These are phyloP conservation scores for Hirundichthys speculiger DNA, from an alignment of 2,113 vertebrate genomes.

Conservation along the genomic window DNA sequence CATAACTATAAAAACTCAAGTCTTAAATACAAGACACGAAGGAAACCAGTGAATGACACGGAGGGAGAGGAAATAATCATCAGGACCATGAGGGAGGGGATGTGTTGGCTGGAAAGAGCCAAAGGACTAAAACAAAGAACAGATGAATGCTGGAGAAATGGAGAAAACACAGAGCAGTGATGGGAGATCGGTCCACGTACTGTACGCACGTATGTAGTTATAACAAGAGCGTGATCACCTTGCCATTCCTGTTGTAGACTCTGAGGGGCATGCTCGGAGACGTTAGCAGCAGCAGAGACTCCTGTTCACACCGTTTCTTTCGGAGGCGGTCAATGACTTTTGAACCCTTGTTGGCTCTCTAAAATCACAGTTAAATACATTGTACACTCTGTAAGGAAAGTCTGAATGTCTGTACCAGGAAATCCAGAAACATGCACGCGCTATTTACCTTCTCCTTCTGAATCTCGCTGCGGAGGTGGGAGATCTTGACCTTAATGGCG, in stretches of 20 bases:
- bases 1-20: too few relatives aligned
- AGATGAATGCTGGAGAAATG: neutral
- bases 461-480: constrained; percentile 95
- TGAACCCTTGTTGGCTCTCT: constrained; percentile 95
- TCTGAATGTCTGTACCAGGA: neutral
- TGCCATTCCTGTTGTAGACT: constrained; percentile 91
- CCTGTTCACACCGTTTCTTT: constrained; percentile 97
- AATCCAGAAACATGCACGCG: neutral
- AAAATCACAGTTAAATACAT: constrained; percentile 37
- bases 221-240: constrained; percentile 80
- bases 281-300: constrained; percentile 91
- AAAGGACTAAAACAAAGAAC: neutral
- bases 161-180: neutral
- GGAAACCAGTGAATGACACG: too few relatives aligned
- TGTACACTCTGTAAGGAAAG: neutral
- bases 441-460: constrained; percentile 92
- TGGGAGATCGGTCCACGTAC: neutral
- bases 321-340: constrained; percentile 92
- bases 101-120: too few relatives aligned
- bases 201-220: neutral
- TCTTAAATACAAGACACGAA: too few relatives aligned
- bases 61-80: too few relatives aligned
- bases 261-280: constrained; percentile 95
- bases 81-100: too few relatives aligned
- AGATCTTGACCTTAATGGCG: constrained; percentile 97